Conservation (phyloP, 2,113 vertebrate genomes). For the Sylvilagus bachmani region DNA sequence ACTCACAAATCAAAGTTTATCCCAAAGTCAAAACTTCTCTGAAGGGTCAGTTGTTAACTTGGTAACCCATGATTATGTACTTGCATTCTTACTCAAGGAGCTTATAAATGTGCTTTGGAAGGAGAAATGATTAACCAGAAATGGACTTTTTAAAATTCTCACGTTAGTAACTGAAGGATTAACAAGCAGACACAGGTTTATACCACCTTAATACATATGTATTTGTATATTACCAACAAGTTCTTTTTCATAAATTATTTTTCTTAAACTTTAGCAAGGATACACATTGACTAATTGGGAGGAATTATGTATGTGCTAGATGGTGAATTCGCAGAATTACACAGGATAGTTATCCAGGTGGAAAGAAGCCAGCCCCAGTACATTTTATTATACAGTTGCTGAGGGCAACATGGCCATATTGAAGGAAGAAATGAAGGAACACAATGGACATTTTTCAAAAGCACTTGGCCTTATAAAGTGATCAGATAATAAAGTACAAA, state of each 20-base stretch:
- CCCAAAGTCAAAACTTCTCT: conserved; percentile 44
- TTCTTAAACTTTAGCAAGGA: conserved; percentile 59
- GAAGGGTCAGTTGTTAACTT: conserved; percentile 18
- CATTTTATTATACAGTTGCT: conserved; percentile 83
- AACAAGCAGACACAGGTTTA: conserved; percentile 62
- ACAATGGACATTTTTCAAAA: conserved; percentile 85
- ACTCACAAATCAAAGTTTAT: conserved; percentile 25
- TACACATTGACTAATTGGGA: conserved; percentile 66
- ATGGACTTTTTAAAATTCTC: conserved; percentile 17
- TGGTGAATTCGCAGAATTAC: conserved; percentile 69
- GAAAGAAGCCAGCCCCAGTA: conserved; percentile 72
- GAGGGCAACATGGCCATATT: conserved; percentile 79
- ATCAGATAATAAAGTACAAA: conserved; percentile 86
- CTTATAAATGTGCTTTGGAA: conserved; percentile 8
- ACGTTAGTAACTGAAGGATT: not conserved
- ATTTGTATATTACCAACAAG: conserved; percentile 40
- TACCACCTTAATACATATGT: not conserved
- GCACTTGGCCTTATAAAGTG: conserved; percentile 84
- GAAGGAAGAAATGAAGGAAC: conserved; percentile 78
- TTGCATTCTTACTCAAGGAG: not conserved
- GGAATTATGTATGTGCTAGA: conserved; percentile 68
- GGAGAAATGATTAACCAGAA: conserved; percentile 57
- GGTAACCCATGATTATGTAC: not conserved
- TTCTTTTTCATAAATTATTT: conserved; percentile 38
- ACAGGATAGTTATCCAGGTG: conserved; percentile 74